Base-by-base conservation (phyloP, 1,140 invertebrate species). In the Radopholus similis region DNA sequence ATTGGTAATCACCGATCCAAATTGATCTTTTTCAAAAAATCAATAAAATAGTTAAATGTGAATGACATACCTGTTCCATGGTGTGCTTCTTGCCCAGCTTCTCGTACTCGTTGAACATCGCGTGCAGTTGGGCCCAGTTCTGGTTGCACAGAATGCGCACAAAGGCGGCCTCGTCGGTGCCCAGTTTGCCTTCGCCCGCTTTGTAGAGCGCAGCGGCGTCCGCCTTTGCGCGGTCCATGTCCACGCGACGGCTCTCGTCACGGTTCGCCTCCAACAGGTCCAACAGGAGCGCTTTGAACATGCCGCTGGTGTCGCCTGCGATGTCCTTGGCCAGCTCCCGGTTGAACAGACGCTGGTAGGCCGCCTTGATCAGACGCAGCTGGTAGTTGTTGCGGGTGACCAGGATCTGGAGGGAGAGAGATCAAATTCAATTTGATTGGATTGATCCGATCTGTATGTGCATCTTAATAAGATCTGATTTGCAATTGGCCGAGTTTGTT, bases 231-330 rank as follows among this genome's bases (percentile, higher is more conserved):
- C 75, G 30, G 71, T 73, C 18, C 76, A 77, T 35, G 78, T 63
- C 70, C 64, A 62, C 70, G 76, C 71, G 28, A 73, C 70, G 35
- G 64, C 64, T 35, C 75, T 85, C 77, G 78, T 78, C 78, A 78
- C 85, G 55, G 54, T 75, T 70, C 72, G 77, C 77, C 40, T 66
- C 72, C 49, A 72, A 74, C n/a, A 81, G 74, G 30, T 85, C 83
- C n/a, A 97, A 89, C 55, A 95, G 87, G 3, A 97, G 85, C 62
- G 91, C 88, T 83, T 91, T 90, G 85, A 96, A 95, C 80, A 91
- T 87, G 2, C 92, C 94, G 3, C 92, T 94, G 26, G 93, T 95
- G 78, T 97, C 95, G 26, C 89, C 90, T 78, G 89, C 89, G 57
- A 97, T 85, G 77, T 95, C 93, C 5, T 87, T 88, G 80, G 97